Conservation (phyloP, 1,140 invertebrate species). For the Cepaea nemoralis region DNA sequence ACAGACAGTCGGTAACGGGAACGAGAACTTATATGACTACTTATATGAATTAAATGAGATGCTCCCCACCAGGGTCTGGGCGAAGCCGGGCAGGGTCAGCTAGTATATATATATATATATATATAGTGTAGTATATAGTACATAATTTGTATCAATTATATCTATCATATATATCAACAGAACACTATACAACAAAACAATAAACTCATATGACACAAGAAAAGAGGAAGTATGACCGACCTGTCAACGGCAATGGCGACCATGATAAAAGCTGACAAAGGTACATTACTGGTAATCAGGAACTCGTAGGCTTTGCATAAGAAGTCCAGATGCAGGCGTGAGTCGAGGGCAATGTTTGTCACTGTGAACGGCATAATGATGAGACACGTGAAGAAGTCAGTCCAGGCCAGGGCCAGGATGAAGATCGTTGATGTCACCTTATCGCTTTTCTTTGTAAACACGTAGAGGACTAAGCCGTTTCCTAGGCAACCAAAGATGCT, state of each 20-base stretch:
- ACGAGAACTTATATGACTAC: too few species aligned
- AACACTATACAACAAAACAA: too few species aligned
- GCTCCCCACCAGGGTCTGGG: too few species aligned
- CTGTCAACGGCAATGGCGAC: slow-evolving; percentile 70
- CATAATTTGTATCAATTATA: too few species aligned
- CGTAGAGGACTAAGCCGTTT: slow-evolving; percentile 69
- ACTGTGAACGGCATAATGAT: slow-evolving; percentile 67
- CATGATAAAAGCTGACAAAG: slow-evolving; percentile 70
- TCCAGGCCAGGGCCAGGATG: slow-evolving; percentile 66
- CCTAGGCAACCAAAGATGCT: slow-evolving; percentile 65
- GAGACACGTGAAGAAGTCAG: slow-evolving; percentile 66
- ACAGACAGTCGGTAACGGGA: too few species aligned
- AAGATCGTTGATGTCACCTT: slow-evolving; percentile 69
- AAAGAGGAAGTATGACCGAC: background rate
- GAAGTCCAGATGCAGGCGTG: slow-evolving; percentile 53
- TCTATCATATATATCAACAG: too few species aligned
- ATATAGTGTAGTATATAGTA: too few species aligned
- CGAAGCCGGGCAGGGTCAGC: too few species aligned
- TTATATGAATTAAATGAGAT: too few species aligned
- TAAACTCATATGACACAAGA: too few species aligned
- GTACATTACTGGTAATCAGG: slow-evolving; percentile 67
- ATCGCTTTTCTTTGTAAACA: slow-evolving; percentile 68
- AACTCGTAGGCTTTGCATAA: slow-evolving; percentile 68
- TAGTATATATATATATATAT: too few species aligned
- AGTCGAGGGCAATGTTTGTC: slow-evolving; percentile 53